Evolutionary conservation across 2,797 vertebrate genomes (phyloP).

Genomic region (Falco concolor): DNA sequence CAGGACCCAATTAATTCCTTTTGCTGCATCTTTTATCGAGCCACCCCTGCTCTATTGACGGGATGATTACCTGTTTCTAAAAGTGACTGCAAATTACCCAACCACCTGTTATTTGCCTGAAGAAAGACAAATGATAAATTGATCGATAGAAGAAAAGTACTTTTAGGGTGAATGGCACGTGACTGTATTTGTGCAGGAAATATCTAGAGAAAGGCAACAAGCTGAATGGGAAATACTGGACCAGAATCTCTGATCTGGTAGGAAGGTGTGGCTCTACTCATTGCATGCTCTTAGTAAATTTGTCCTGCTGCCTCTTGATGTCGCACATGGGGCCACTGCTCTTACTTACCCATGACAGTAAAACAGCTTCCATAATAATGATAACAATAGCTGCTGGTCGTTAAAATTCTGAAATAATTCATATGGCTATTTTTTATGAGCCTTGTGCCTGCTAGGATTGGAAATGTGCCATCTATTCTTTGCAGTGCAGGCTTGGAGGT

Average conservation of each 20-base stretch:
- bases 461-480: background rate
- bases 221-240: background rate
- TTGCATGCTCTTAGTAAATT: background rate
- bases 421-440: background rate
- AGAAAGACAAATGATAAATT: background rate
- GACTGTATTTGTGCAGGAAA: background rate
- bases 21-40: background rate
- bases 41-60: background rate
- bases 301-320: background rate
- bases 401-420: background rate
- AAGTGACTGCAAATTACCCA: background rate
- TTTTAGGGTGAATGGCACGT: background rate
- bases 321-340: background rate
- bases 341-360: background rate
- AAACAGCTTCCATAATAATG: background rate
- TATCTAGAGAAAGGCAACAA: background rate
- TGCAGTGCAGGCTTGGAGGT: background rate
- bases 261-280: background rate
- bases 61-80: background rate
- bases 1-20: background rate
- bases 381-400: fast-evolving
- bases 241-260: background rate
- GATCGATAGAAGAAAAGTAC: background rate
- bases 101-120: background rate
- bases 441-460: background rate